A percentile compares a stretch with the other conserved stretches of the same genome.
phyloP scores from a whole-genome alignment of 2,113 vertebrate species.

The Glareola pratincola region DNA sequence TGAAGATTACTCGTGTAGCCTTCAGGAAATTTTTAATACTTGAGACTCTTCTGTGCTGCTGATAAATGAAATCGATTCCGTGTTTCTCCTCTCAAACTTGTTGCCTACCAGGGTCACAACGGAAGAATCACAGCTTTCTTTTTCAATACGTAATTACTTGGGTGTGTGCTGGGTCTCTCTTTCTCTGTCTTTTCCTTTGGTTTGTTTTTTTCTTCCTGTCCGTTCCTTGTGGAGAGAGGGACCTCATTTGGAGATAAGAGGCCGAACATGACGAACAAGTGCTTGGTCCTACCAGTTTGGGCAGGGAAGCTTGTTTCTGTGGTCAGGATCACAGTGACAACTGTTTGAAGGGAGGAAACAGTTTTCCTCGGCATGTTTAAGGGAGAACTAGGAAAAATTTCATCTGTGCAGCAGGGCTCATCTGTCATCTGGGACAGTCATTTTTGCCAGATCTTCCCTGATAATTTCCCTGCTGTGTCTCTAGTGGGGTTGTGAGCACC shows the following conservation, averaged over 20 bases:
- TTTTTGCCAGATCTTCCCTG: background rate
- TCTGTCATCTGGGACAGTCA: background rate
- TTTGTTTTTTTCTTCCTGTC: background rate
- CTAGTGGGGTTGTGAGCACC: background rate
- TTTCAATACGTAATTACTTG: background rate
- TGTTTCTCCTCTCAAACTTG: background rate
- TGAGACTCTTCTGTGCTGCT: background rate
- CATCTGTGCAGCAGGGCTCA: background rate
- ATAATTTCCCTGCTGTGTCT: background rate
- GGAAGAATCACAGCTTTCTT: background rate
- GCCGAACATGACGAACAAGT: background rate
- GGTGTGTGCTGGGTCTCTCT: background rate
- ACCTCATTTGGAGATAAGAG: background rate
- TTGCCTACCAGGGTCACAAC: background rate
- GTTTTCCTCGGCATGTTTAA: background rate
- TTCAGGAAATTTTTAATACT: background rate
- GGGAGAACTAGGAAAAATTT: background rate
- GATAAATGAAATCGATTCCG: background rate
- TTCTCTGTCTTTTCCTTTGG: background rate
- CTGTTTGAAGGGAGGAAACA: background rate
- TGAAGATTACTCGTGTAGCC: background rate
- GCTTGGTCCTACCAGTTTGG: background rate
- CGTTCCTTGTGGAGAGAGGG: background rate
- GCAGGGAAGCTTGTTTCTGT: background rate
- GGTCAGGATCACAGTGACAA: background rate